These are phyloP conservation scores for Cygnus buccinator DNA, from an alignment of 2,113 vertebrate species.

Conservation along the genomic window DNA sequence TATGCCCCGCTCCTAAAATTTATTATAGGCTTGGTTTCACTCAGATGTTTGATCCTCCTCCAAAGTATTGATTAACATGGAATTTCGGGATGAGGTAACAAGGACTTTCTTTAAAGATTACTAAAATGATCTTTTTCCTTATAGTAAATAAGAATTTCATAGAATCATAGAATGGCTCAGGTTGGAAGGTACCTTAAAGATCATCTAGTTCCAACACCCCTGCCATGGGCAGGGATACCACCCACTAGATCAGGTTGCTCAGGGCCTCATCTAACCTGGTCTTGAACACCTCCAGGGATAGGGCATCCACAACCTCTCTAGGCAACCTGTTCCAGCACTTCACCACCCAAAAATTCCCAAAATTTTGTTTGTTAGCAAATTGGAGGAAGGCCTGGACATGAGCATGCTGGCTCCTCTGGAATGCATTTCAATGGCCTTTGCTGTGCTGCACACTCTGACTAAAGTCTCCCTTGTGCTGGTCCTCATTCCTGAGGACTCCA, in stretches of 20 bases:
- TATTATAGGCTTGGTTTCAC: neutral
- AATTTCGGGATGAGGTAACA: constrained; percentile 13
- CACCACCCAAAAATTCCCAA: neutral
- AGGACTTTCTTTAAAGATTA: neutral
- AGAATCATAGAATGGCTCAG: no score
- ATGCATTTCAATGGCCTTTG: neutral
- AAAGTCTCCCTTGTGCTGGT: neutral
- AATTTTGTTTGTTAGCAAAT: neutral
- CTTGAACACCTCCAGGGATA: no score
- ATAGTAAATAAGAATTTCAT: neutral
- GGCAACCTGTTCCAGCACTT: no score
- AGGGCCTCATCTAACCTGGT: no score
- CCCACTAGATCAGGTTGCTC: no score
- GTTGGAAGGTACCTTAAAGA: no score
- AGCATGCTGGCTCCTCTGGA: neutral
- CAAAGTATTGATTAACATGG: neutral
- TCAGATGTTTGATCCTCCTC: neutral
- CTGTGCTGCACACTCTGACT: neutral
- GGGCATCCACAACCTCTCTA: no score
- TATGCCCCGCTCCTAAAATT: constrained; percentile 5
- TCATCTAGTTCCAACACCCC: no score
- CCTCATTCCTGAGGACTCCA: neutral
- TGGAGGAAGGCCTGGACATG: neutral
- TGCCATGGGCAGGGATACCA: no score
- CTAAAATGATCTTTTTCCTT: neutral